Base-by-base conservation (phyloP, 2,113 vertebrate species). In the Bujurquina vittata region DNA sequence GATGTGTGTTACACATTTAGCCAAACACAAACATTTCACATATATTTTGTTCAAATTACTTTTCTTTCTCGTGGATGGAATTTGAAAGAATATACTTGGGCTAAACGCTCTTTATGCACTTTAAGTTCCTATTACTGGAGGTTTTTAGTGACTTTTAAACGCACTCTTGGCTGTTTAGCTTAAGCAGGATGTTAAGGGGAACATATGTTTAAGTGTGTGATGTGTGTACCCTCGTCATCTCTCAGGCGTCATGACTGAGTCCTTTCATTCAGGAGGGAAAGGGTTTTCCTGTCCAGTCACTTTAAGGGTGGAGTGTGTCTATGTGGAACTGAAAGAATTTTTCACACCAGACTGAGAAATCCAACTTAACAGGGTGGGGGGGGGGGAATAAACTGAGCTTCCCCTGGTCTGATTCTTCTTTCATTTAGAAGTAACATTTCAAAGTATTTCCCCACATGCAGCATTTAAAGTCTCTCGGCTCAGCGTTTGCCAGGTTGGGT, bases 211-310 rank as follows among this genome's bases (percentile, higher is more conserved):
- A 22, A 31, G 60, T 46, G 23, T 29, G 10, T 40, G 11, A 26
- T 63, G 54, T 43, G 40, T 62, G 61, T 1, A 10, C 22, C 80
- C 94, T 35, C 58, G 80, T 82, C 95, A 96, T 90, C 92, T 83
- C 91, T 79, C 75, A 84, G 89, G 92, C 61, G 20, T 91, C 79
- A 95, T 93, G 93, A 87, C 88, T 55, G 85, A 87, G 84, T 60
- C 92, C 92, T 93, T 93, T 95, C 90, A 93, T 90, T 95, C 90
- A 86, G 86, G 81, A 90, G 40, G 95, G 94, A 94, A 93, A 93
- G 92, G 93, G 87, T 49, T 91, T 96, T 96, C 95, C 95, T 95
- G 93, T 81, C 40, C 73, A 79, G 74, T 87, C 80, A 83, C 80
- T 91, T 6, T 6, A 93, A 92, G 93, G 92, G 63, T 89, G 87